These are phyloP conservation scores for Aphidius colemani DNA, from an alignment of 2,888 invertebrate species.

Conservation along the genomic window DNA sequence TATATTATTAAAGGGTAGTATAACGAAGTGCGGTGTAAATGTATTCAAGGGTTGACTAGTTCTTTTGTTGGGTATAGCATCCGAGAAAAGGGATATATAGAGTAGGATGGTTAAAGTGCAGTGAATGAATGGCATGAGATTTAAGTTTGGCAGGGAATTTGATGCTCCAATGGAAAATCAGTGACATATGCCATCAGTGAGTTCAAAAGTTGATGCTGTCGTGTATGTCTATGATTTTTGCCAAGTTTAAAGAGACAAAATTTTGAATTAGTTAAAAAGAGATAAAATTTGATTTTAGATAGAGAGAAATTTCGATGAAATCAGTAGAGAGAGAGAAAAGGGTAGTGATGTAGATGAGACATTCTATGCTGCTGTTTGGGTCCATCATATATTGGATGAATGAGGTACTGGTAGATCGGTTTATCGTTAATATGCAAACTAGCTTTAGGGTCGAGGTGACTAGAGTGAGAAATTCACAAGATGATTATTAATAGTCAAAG, in stretches of 20 bases:
- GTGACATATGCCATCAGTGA: conserved; percentile 36
- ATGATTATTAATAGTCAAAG: background rate
- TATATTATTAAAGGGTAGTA: conserved; percentile 14
- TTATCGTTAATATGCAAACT: conserved; percentile 40
- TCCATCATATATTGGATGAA: conserved; percentile 21
- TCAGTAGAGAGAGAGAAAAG: conserved; percentile 8
- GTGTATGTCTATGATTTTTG: conserved; percentile 42
- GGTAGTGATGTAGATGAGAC: conserved; percentile 24
- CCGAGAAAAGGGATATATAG: background rate
- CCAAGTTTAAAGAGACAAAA: background rate
- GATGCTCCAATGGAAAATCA: conserved; percentile 48
- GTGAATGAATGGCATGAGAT: background rate
- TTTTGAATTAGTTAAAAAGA: too few species aligned
- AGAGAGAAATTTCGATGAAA: background rate
- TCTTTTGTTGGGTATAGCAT: too few species aligned
- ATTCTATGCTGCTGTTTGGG: conserved; percentile 25
- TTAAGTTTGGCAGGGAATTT: conserved; percentile 35
- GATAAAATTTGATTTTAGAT: too few species aligned
- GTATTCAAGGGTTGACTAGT: conserved; percentile 8
- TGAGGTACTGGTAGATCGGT: conserved; percentile 29
- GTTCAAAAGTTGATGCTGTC: conserved; percentile 48
- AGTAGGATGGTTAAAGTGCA: background rate
- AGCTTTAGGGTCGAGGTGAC: conserved; percentile 31
- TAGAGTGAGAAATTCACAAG: conserved; percentile 9
- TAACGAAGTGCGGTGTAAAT: conserved; percentile 14